Conservation (phyloP, 2,888 invertebrate genomes). For the Ophion ventricosus region DNA sequence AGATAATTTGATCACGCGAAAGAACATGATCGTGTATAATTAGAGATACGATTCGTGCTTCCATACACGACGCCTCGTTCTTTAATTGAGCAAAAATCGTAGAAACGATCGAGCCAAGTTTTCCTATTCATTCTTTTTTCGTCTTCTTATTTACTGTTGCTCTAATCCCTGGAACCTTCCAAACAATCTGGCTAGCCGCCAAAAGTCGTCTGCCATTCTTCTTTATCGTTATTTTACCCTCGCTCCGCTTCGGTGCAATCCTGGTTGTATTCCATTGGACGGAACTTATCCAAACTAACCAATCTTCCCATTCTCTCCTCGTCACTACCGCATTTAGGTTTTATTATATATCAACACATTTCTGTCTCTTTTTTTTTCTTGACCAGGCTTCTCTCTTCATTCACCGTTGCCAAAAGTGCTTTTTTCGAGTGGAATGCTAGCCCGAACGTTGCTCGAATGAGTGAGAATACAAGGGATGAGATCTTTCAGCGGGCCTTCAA, state of each 20-base stretch:
- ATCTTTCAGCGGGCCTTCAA: too few relatives aligned
- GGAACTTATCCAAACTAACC: constrained; percentile 59
- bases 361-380: too few relatives aligned
- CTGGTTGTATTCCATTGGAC: constrained; percentile 60
- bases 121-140: background rate
- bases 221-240: constrained; percentile 1
- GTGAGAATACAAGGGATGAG: too few relatives aligned
- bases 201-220: background rate
- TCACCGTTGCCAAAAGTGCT: too few relatives aligned
- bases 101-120: constrained; percentile 11
- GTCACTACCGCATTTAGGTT: too few relatives aligned
- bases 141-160: constrained; percentile 9
- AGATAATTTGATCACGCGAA: too few relatives aligned
- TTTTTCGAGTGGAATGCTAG: too few relatives aligned
- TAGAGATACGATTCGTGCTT: background rate
- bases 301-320: constrained; percentile 46
- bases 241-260: constrained; percentile 20
- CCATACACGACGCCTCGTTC: background rate
- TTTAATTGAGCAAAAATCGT: constrained; percentile 43
- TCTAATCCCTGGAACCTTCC: constrained; percentile 39
- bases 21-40: too few relatives aligned
- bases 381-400: too few relatives aligned
- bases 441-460: too few relatives aligned
- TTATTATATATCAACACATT: too few relatives aligned
- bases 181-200: constrained; percentile 57